phyloP scores from a whole-genome alignment of 1,140 invertebrate species.

The Rhagoletis zephyria region DNA sequence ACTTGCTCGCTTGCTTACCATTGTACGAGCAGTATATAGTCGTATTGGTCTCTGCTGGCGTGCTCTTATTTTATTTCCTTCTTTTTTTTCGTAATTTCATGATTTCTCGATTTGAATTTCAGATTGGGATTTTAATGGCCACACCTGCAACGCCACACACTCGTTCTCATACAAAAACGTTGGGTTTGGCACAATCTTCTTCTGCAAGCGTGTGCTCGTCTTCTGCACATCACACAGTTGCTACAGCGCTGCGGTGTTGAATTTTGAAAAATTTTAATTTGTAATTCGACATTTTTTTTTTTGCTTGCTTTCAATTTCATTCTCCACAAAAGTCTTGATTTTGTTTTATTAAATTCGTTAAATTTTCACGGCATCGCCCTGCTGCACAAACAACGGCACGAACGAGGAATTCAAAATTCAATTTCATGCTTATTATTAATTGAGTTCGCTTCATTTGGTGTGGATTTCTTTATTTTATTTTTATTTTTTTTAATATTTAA shows the following conservation, averaged over 20 bases:
- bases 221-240: neutral
- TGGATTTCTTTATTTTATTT: neutral
- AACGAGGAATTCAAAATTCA: slow-evolving; percentile 40
- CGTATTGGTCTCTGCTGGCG: neutral
- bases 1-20: neutral
- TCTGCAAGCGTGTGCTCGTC: neutral
- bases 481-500: slow-evolving; percentile 27
- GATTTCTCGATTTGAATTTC: slow-evolving; percentile 71
- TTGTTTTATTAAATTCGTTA: slow-evolving; percentile 8
- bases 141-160: slow-evolving; percentile 64
- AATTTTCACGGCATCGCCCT: neutral
- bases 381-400: neutral
- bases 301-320: slow-evolving; percentile 16
- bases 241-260: neutral
- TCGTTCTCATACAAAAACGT: neutral
- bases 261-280: slow-evolving; percentile 34
- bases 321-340: slow-evolving; percentile 7
- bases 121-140: slow-evolving; percentile 72
- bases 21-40: neutral
- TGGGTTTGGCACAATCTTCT: neutral
- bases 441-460: slow-evolving; percentile 63
- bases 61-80: neutral
- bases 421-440: slow-evolving; percentile 72
- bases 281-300: slow-evolving; percentile 12
- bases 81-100: slow-evolving; percentile 32